Percentiles rank a stretch among this genome's conserved stretches.
phyloP scores from a whole-genome alignment of 2,888 invertebrate species.

The Meganola albula region DNA sequence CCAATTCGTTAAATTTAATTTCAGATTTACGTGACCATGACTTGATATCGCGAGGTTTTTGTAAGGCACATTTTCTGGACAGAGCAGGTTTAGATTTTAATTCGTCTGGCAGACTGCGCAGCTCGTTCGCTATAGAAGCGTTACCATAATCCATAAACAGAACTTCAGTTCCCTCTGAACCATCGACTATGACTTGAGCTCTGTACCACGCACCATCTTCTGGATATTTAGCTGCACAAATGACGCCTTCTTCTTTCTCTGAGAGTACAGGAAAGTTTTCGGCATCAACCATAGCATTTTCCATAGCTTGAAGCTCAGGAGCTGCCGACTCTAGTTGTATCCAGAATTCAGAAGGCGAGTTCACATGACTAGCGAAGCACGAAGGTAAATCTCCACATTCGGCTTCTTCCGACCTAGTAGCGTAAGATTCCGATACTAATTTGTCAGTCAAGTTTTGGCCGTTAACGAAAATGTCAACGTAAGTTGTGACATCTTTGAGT shows the following conservation, averaged over 20 bases:
- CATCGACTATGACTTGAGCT: slow-evolving; percentile 79
- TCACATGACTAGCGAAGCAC: slow-evolving; percentile 85
- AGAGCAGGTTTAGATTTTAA: slow-evolving; percentile 77
- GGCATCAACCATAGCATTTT: slow-evolving; percentile 74
- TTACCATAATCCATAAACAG: slow-evolving; percentile 84
- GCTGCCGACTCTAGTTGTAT: slow-evolving; percentile 83
- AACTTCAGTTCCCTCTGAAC: slow-evolving; percentile 78
- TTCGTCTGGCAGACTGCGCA: slow-evolving; percentile 78
- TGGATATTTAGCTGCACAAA: slow-evolving; percentile 81
- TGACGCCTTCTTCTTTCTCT: slow-evolving; percentile 65
- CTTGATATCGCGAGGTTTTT: slow-evolving; percentile 74
- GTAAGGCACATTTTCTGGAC: slow-evolving; percentile 79
- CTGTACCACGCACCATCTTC: slow-evolving; percentile 83
- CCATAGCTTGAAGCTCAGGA: slow-evolving; percentile 77
- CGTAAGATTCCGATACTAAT: slow-evolving; percentile 78
- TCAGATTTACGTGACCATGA: slow-evolving; percentile 83
- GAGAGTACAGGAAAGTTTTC: slow-evolving; percentile 71
- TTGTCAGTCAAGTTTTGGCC: slow-evolving; percentile 79
- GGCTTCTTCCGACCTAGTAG: slow-evolving; percentile 71
- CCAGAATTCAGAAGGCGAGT: slow-evolving; percentile 87
- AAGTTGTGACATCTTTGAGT: slow-evolving; percentile 79
- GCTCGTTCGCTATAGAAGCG: slow-evolving; percentile 74
- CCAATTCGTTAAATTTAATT: slow-evolving; percentile 81
- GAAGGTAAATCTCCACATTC: slow-evolving; percentile 74
- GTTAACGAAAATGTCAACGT: slow-evolving; percentile 81